phyloP scores from a whole-genome alignment of 1,140 invertebrate genomes.

The Pseudomyrmex sp. region DNA sequence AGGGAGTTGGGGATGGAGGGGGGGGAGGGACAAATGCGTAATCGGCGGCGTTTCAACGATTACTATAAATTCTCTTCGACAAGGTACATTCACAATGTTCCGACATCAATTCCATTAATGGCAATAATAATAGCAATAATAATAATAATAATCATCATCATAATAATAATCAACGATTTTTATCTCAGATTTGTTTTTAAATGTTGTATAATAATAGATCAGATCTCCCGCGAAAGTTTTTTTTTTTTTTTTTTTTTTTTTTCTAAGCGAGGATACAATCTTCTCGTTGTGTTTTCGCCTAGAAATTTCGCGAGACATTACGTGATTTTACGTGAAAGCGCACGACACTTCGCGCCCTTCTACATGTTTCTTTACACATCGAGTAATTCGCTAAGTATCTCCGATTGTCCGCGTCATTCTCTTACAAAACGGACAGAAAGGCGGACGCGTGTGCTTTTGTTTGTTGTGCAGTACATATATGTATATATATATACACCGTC shows the following conservation, averaged over 20 bases:
- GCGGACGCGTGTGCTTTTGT: neutral
- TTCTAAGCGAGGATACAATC: slow-evolving; percentile 66
- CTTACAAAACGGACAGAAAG: neutral
- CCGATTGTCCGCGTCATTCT: slow-evolving; percentile 23
- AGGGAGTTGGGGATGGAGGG: neutral
- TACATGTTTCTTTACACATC: slow-evolving; percentile 50
- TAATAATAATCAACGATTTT: slow-evolving; percentile 75
- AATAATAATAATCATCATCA: slow-evolving; percentile 77
- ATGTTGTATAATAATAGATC: slow-evolving; percentile 50
- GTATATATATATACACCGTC: neutral
- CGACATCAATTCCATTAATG: slow-evolving; percentile 83
- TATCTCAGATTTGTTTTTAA: slow-evolving; percentile 15
- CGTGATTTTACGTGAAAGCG: slow-evolving; percentile 12
- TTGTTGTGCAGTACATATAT: neutral
- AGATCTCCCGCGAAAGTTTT: slow-evolving; percentile 45
- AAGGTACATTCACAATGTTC: slow-evolving; percentile 70
- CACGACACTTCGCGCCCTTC: neutral
- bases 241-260: too few relatives aligned
- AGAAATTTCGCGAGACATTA: slow-evolving; percentile 66
- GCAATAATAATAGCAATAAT: slow-evolving; percentile 79
- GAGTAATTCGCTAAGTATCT: slow-evolving; percentile 52
- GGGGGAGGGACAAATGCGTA: slow-evolving; percentile 12
- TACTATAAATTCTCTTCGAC: slow-evolving; percentile 60
- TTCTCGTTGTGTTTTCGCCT: slow-evolving; percentile 49
- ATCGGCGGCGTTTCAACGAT: slow-evolving; percentile 59